A percentile compares a stretch with the other conserved stretches of the same genome.
Conservation (phyloP, 2,113 vertebrate species). For the Nyctibius bracteatus region DNA sequence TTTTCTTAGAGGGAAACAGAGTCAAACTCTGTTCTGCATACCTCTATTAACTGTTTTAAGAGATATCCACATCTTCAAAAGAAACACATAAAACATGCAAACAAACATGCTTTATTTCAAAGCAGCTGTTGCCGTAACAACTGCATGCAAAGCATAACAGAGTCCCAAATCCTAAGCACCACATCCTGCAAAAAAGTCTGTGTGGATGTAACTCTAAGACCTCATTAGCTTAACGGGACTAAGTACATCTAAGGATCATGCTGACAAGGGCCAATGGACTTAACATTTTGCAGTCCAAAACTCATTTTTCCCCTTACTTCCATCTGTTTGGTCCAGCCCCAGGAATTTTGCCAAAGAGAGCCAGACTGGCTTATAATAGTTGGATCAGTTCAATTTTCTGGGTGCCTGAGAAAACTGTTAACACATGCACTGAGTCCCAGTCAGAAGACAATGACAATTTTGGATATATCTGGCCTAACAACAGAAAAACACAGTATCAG, state of each 20-base stretch:
- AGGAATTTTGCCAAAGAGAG: not conserved
- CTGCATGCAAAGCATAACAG: not conserved
- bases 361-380: not conserved
- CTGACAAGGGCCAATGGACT: not conserved
- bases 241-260: not conserved
- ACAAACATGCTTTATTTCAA: not conserved
- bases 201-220: not conserved
- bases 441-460: not conserved
- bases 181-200: not conserved
- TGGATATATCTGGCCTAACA: not conserved
- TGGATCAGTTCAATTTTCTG: not conserved
- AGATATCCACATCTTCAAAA: not conserved
- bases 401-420: not conserved
- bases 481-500: not conserved
- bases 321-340: not conserved
- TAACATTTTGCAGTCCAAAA: not conserved
- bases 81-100: not conserved
- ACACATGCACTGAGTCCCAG: not conserved
- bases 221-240: not conserved
- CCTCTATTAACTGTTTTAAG: not conserved
- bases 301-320: not conserved
- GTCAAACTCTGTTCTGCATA: not conserved
- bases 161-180: not conserved
- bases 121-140: not conserved
- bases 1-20: not conserved